phyloP scores from a whole-genome alignment of 2,888 invertebrate species.

The Hypercompe scribonia region DNA sequence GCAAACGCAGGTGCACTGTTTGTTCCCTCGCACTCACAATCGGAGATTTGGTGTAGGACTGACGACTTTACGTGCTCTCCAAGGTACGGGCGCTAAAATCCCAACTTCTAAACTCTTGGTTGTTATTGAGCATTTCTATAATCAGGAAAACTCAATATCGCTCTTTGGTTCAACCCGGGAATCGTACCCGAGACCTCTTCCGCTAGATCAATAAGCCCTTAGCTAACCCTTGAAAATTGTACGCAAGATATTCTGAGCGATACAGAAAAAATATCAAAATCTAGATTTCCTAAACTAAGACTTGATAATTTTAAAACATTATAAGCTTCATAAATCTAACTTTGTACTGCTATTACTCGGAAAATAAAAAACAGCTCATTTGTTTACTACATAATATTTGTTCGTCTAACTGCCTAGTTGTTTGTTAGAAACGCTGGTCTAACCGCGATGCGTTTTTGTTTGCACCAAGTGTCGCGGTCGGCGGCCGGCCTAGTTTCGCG shows the following conservation, averaged over 20 bases:
- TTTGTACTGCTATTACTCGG: background rate
- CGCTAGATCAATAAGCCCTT: no score
- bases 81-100: no score
- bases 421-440: background rate
- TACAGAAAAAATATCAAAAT: background rate
- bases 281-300: background rate
- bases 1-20: no score
- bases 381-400: background rate
- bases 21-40: no score
- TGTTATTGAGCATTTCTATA: no score
- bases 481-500: conserved; percentile 85
- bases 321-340: background rate
- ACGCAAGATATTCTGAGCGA: background rate
- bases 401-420: background rate
- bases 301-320: background rate
- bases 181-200: no score
- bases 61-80: no score
- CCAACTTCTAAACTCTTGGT: no score
- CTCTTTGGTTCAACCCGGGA: no score
- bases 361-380: background rate
- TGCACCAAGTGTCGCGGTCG: conserved; percentile 69
- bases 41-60: no score
- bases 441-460: conserved; percentile 36
- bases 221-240: background rate
- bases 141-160: no score